Evolutionary conservation across 2,113 vertebrate species (phyloP), one percentile per base, ranked within the genome.

Genomic region (Aphelocoma coerulescens): DNA sequence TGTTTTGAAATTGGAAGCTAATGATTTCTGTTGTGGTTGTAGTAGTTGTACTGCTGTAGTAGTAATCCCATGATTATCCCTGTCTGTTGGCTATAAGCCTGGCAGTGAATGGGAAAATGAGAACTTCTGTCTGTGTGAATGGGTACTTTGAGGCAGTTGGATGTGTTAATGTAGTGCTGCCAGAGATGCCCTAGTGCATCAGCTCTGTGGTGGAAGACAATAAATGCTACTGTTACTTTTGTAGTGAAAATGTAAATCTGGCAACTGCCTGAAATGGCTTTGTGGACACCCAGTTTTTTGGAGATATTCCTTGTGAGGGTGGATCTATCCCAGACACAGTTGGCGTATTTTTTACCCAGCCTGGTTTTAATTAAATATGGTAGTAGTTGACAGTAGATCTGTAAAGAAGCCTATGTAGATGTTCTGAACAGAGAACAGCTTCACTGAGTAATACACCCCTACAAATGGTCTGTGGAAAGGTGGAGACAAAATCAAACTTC

Each of bases 61-160:
- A 81, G 91, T 95, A 96, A 96, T 96, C 93, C 96, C 76, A 27
- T 84, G 95, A 91, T 97, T 94, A 96, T 87, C 90, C 80, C 55
- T 85, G 95, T 96, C 72, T 93, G 72, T 87, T 95, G 93, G 93
- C 88, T 81, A 11, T 91, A 84, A 96, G 93, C 93, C 88, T 93
- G 95, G 83, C 91, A 94, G 68, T 96, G 93, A 96, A 78, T 96
- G 86, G 93, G 82, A 85, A 92, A 93, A 75, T 71, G 69, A 92
- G 92, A 91, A 86, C 79, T 95, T 80, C 88, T 92, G 91, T 93
- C 91, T 0, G 0, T 94, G 44, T 94, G 79, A 96, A 92, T 95
- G 95, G 48, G 75, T 30, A 80, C 82, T 95, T 68, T 77, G 95
- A 96, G 75, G 85, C 90, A 84, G 79, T 67, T 80, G 82, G 63